A percentile compares a stretch with the other conserved stretches of the same genome.
phyloP scores from a whole-genome alignment of 2,888 invertebrate species.

The Platycheirus albimanus region DNA sequence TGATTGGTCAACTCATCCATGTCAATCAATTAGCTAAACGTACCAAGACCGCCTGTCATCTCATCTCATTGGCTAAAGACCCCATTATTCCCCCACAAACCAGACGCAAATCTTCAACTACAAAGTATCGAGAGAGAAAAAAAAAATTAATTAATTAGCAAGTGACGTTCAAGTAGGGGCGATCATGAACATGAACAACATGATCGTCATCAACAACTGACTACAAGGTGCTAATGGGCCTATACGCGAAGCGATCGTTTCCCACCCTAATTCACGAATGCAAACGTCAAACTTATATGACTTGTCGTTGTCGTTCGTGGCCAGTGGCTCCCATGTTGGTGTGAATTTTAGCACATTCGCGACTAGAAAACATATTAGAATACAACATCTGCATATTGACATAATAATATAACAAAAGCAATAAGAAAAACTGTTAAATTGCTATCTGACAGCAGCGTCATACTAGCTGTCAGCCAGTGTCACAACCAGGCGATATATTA shows the following conservation, averaged over 20 bases:
- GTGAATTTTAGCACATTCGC: slow-evolving; percentile 74
- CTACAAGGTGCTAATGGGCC: slow-evolving; percentile 67
- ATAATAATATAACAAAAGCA: slow-evolving; percentile 8
- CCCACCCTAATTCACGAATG: slow-evolving; percentile 64
- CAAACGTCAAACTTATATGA: slow-evolving; percentile 19
- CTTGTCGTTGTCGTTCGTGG: slow-evolving; percentile 21
- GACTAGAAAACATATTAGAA: slow-evolving; percentile 53
- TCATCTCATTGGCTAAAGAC: slow-evolving; percentile 56
- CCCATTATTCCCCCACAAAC: slow-evolving; percentile 39
- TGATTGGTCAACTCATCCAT: slow-evolving; percentile 55
- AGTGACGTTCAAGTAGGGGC: slow-evolving; percentile 59
- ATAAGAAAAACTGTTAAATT: slow-evolving; percentile 34
- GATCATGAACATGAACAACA: slow-evolving; percentile 61
- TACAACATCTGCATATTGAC: slow-evolving; percentile 67
- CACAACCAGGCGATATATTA: slow-evolving; percentile 31
- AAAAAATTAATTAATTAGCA: slow-evolving; percentile 63
- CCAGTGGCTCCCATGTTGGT: slow-evolving; percentile 49
- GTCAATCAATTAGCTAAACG: slow-evolving; percentile 55
- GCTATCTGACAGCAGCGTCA: slow-evolving; percentile 28
- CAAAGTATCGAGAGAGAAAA: slow-evolving; percentile 1
- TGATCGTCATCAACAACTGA: slow-evolving; percentile 58
- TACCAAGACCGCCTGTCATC: slow-evolving; percentile 61
- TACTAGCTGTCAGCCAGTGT: slow-evolving; percentile 37
- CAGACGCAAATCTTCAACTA: slow-evolving; percentile 2
- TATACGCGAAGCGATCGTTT: slow-evolving; percentile 49